Conservation (phyloP, 2,888 invertebrate genomes). For the Smittia sp. region DNA sequence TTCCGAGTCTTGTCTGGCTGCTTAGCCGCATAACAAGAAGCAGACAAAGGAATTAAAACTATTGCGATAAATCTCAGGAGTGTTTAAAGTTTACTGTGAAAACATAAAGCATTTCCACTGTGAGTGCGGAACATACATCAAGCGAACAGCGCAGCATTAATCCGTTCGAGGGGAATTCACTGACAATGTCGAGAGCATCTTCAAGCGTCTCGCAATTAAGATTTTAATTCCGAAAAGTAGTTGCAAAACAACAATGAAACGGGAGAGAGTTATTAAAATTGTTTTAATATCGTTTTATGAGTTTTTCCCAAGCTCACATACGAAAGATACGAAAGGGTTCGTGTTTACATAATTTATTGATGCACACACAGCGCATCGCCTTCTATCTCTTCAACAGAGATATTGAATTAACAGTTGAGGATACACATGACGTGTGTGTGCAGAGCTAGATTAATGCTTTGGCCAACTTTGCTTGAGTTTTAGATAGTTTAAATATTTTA, state of each 20-base stretch:
- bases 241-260: slow-evolving; percentile 15
- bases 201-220: slow-evolving; percentile 9
- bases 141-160: neutral
- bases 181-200: slow-evolving; percentile 9
- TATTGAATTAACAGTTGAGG: neutral
- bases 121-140: neutral
- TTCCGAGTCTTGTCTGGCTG: slow-evolving; percentile 2
- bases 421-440: neutral
- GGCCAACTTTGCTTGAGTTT: too few species aligned
- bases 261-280: neutral
- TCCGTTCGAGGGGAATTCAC: neutral
- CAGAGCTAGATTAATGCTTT: neutral
- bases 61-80: slow-evolving; percentile 23
- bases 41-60: slow-evolving; percentile 31
- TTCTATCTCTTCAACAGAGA: too few species aligned
- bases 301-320: neutral
- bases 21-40: neutral
- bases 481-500: too few species aligned
- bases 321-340: neutral
- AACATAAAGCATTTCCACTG: slow-evolving; percentile 8
- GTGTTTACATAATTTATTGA: neutral
- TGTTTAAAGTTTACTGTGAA: neutral
- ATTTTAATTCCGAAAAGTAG: slow-evolving; percentile 9
- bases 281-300: slow-evolving; percentile 2
- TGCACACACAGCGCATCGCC: neutral